These are phyloP conservation scores for Cygnus atratus DNA, from an alignment of 2,113 vertebrate genomes.

Conservation along the genomic window DNA sequence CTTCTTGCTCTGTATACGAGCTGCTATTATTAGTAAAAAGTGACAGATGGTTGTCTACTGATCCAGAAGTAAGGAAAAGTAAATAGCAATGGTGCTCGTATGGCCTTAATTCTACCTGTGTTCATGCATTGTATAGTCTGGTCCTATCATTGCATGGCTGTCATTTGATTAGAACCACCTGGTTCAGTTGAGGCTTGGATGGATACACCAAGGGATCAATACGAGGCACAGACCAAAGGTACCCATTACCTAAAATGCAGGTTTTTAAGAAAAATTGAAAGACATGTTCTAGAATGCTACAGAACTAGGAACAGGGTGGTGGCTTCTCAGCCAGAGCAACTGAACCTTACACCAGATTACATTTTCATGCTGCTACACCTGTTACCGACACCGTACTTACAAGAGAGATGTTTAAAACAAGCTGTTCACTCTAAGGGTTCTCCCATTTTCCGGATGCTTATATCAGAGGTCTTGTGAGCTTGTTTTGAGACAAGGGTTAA, in stretches of 20 bases:
- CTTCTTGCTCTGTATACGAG: too few species aligned
- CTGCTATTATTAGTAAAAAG: not conserved
- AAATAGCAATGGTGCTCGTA: fast-evolving
- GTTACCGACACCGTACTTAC: not conserved
- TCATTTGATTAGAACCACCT: not conserved
- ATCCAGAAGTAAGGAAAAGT: not conserved
- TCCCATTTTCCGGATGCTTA: not conserved
- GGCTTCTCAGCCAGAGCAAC: not conserved
- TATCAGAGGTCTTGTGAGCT: not conserved
- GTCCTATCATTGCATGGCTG: fast-evolving
- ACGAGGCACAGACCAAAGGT: not conserved
- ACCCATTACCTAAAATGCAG: not conserved
- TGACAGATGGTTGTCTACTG: not conserved
- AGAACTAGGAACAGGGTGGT: not conserved
- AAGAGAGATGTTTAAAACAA: not conserved
- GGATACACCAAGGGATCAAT: not conserved
- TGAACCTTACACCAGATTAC: not conserved
- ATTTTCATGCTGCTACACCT: not conserved
- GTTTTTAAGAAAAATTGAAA: not conserved
- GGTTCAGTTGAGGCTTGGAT: not conserved
- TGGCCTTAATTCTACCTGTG: not conserved
- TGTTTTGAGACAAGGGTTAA: not conserved
- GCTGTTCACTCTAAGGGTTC: not conserved
- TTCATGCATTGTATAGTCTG: not conserved
- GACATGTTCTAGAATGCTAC: fast-evolving